phyloP scores from a whole-genome alignment of 2,888 invertebrate species.

The Ornithoptera alexandrae region DNA sequence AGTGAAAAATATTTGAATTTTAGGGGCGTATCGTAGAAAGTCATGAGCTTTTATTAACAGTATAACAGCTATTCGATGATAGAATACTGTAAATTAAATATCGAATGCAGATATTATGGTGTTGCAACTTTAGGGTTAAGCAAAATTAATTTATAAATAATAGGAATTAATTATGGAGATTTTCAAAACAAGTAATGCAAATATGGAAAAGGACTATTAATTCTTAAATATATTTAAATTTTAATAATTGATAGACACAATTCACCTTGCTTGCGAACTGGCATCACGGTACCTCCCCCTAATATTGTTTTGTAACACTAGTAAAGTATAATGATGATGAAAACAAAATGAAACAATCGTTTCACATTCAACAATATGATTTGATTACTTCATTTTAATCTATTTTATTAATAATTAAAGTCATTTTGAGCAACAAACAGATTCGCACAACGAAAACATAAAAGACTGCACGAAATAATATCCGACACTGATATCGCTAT shows the following conservation, averaged over 20 bases:
- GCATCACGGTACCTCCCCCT: conserved; percentile 82
- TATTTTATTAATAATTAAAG: conserved; percentile 61
- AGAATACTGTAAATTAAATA: neutral
- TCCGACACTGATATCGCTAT: conserved; percentile 64
- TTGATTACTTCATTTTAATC: conserved; percentile 60
- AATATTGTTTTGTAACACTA: conserved; percentile 68
- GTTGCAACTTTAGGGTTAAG: neutral
- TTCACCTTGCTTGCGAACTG: conserved; percentile 88
- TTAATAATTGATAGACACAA: conserved; percentile 36
- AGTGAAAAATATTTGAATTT: neutral
- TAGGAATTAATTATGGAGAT: neutral
- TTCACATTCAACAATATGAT: conserved; percentile 51
- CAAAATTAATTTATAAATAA: neutral
- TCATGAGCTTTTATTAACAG: neutral
- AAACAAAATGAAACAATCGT: conserved; percentile 62
- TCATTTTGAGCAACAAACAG: conserved; percentile 61
- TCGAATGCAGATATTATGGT: neutral
- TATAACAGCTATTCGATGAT: neutral
- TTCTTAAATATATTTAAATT: conserved; percentile 8
- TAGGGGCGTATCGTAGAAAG: conserved; percentile 2
- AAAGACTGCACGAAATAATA: conserved; percentile 59
- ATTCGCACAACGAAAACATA: conserved; percentile 73
- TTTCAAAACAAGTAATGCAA: neutral
- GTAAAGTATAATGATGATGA: conserved; percentile 50
- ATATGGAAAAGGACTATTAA: neutral